phyloP scores from a whole-genome alignment of 2,797 vertebrate genomes.

The Cynopterus sphinx region DNA sequence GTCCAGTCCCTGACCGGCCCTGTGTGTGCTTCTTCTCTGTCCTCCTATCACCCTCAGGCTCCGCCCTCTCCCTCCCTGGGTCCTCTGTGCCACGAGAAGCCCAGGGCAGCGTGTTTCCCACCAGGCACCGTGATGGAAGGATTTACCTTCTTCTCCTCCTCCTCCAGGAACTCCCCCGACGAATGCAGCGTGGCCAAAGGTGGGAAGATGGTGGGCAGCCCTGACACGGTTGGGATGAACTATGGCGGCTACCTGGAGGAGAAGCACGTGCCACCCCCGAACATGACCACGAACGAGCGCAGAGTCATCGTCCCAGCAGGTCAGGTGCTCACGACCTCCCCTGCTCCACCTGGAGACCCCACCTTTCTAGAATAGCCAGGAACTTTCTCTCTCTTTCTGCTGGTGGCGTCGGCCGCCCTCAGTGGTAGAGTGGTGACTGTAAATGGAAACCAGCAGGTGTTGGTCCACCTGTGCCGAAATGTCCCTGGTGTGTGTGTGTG shows the following conservation, averaged over 20 bases:
- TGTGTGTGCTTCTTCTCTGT: accelerated
- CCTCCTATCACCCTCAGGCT: not conserved
- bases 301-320: conserved; percentile 94
- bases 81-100: not conserved
- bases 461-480: accelerated
- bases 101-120: not conserved
- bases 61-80: not conserved
- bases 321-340: conserved; percentile 71
- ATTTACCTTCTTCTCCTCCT: conserved; percentile 56
- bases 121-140: conserved; percentile 3
- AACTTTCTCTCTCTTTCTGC: accelerated
- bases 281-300: conserved; percentile 92
- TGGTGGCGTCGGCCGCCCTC: accelerated
- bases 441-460: not conserved
- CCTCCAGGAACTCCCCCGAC: conserved; percentile 89
- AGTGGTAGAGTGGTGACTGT: accelerated
- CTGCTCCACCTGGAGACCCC: accelerated
- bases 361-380: accelerated
- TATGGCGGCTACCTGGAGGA: conserved; percentile 93
- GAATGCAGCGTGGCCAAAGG: conserved; percentile 89
- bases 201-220: conserved; percentile 87
- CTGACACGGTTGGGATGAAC: conserved; percentile 87
- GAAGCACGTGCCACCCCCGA: conserved; percentile 90
- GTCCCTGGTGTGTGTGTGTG: not conserved
- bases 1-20: accelerated